phyloP scores from a whole-genome alignment of 2,888 invertebrate species.

The Cantharis rustica region DNA sequence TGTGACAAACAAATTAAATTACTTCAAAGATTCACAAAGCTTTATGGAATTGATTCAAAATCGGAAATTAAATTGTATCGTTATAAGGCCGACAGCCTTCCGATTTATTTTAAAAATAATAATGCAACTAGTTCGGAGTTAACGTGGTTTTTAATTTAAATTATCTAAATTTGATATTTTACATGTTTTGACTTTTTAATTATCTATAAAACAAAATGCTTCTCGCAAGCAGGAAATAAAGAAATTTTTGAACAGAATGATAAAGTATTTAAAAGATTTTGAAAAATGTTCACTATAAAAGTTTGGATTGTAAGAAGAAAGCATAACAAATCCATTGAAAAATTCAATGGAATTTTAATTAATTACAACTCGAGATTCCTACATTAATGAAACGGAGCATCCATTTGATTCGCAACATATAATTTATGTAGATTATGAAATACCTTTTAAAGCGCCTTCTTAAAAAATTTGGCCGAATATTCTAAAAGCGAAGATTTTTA shows the following conservation, averaged over 20 bases:
- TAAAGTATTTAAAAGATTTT: background rate
- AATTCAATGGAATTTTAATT: conserved; percentile 24
- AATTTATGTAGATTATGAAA: conserved; percentile 30
- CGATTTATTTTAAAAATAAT: background rate
- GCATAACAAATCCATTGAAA: conserved; percentile 6
- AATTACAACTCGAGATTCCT: conserved; percentile 21
- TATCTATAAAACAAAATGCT: background rate
- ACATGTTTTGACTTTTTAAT: background rate
- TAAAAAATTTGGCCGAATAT: conserved; percentile 11
- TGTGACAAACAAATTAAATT: background rate
- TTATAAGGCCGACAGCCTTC: background rate
- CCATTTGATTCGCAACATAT: conserved; percentile 26
- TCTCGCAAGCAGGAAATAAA: background rate
- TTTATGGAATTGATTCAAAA: background rate
- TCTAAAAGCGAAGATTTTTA: conserved; percentile 22
- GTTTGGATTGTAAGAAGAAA: background rate
- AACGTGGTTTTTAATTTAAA: background rate
- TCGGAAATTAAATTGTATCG: background rate
- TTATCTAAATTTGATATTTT: background rate
- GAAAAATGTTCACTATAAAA: background rate
- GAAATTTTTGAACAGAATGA: background rate
- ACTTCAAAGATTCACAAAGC: background rate
- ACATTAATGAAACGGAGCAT: conserved; percentile 12
- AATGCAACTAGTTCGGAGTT: background rate
- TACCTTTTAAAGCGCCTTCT: conserved; percentile 13